Conservation (phyloP, 2,113 vertebrate species). For the Origma solitaria region DNA sequence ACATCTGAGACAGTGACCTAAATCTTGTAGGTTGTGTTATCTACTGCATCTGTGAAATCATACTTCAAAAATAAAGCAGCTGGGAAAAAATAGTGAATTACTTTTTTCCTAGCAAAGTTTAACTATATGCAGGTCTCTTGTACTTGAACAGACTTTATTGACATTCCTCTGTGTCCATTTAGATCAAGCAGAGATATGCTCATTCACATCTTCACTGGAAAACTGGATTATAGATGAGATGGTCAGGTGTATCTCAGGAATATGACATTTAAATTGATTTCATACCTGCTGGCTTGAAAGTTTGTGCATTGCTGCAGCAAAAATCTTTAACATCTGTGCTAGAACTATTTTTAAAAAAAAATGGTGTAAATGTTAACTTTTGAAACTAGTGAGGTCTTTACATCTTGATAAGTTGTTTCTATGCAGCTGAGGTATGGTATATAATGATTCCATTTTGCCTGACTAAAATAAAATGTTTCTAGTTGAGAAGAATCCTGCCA, state of each 20-base stretch:
- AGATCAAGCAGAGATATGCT: background rate
- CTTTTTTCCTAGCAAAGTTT: background rate
- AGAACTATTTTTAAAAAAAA: background rate
- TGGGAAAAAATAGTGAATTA: background rate
- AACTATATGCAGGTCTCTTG: background rate
- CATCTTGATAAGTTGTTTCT: background rate
- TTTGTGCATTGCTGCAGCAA: background rate
- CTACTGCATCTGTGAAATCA: background rate
- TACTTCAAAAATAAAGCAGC: background rate
- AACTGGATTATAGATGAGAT: background rate
- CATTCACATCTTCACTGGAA: background rate
- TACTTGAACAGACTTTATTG: background rate
- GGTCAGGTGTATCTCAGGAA: background rate
- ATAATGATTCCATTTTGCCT: background rate
- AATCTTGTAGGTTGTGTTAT: background rate
- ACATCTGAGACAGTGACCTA: background rate
- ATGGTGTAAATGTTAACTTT: background rate
- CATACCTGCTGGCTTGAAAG: background rate
- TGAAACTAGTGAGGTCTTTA: background rate
- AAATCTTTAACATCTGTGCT: background rate
- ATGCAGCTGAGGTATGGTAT: accelerated
- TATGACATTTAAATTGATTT: background rate
- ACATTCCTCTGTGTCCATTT: background rate
- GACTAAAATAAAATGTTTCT: background rate
- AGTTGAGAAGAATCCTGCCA: background rate